Conservation (phyloP, 53 echinoderm and acorn worm species). For the Patiria pectinifera region DNA sequence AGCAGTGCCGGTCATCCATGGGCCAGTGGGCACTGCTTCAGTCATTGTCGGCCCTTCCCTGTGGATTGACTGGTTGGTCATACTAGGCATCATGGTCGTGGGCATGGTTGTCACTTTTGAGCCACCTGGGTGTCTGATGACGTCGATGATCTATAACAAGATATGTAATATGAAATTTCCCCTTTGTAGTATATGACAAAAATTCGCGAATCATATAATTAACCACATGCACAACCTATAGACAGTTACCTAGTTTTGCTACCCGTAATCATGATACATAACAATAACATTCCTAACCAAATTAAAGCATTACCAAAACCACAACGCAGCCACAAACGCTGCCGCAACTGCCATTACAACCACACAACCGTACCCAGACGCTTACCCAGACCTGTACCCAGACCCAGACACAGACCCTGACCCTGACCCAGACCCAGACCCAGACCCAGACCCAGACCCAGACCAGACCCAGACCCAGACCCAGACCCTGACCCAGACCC, state of each 20-base stretch:
- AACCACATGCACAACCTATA: background rate
- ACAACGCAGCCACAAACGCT: too few relatives aligned
- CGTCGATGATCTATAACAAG: conserved; percentile 18
- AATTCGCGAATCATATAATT: background rate
- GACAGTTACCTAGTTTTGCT: background rate
- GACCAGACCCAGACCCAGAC: too few relatives aligned
- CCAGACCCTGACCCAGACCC: too few relatives aligned
- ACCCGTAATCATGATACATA: too few relatives aligned
- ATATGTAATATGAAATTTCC: background rate
- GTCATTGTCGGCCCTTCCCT: background rate
- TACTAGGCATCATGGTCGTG: background rate
- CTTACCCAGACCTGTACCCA: too few relatives aligned
- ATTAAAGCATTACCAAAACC: too few relatives aligned
- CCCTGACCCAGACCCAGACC: too few relatives aligned
- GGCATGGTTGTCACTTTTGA: conserved; percentile 40
- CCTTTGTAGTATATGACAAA: background rate
- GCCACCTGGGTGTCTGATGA: conserved; percentile 31
- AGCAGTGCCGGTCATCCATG: background rate
- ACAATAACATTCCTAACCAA: too few relatives aligned
- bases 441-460: too few relatives aligned
- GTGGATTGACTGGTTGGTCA: background rate
- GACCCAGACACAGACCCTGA: too few relatives aligned
- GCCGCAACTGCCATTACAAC: too few relatives aligned
- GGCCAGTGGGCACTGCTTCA: background rate
- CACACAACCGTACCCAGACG: too few relatives aligned